Base-by-base conservation (phyloP, 2,113 vertebrate species). In the Albula glossodonta region DNA sequence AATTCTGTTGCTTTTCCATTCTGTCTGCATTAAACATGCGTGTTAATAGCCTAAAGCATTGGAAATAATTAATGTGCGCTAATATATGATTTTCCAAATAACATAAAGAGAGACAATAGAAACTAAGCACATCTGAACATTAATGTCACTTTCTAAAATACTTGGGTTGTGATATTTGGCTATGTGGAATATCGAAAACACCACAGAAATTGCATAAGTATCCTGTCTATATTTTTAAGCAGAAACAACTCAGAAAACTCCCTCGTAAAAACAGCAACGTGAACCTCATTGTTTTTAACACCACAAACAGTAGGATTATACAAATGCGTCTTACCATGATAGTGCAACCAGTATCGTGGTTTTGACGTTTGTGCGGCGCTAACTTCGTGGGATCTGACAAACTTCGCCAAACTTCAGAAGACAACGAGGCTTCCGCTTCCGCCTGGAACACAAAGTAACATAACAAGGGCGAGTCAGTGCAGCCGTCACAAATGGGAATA, bases 341-440 rank as follows among this genome's bases (percentile, higher is more conserved):
- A 83, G 15, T 9, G 31, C 63, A 50, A 9, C 31, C 19, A 63
- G 52, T 56, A 15, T 9, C n/a, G 66, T 8, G 31, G 6, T 50
- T 50, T 57, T 11, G 41, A 63, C 25, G 17, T n/a, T 19, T 41
- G 22, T 78, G 49, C 82, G 63, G 49, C 9, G n/a, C 70, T 56
- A 31, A 63, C 85, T 84, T 89, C 17, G 80, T 83, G 48, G 79
- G 74, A 89, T 87, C 83, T 87, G 86, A 48, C 74, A 84, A 88
- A 89, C 88, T 87, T 86, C 48, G 74, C 82, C 19, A 48, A 87
- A 90, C 81, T 87, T 82, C 85, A 88, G 17, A 85, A 74, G 85
- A 83, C 81, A 79, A 17, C 81, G 5, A 84, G n/a, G 84, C 89
- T 92, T 92, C 91, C 91, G 90, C 90, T 91, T 92, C 90, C 91